Evolutionary conservation across 2,113 vertebrate genomes (phyloP), one percentile per base, ranked within the genome.

Genomic region (Mirounga angustirostris): DNA sequence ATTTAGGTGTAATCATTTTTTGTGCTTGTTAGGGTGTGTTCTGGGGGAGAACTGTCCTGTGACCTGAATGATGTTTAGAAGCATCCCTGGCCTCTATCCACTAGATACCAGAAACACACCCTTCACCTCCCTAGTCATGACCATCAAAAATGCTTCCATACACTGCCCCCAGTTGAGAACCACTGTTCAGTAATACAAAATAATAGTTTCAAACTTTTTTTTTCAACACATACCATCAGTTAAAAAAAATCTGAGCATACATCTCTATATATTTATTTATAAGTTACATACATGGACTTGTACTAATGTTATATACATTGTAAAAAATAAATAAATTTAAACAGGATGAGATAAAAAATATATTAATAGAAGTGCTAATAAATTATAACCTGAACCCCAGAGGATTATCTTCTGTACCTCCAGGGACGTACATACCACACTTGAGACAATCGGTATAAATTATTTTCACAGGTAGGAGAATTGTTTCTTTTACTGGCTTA

Each of bases 271-370:
- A 86, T 81, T 30, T 74, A 84, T 52, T 90, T 81, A 81, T 43
- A 90, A 94, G 54, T 69, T 73, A 85, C 26, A 89, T 73, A 63
- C 19, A 50, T 26, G 21, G 14, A 71, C 24, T 4, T 76, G 3
- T 50, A 76, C 24, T 69, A 84, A 95, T 33, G 24, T 56, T 71
- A 95, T 8, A 24, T n/a, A 85, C 15, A 88, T 1, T 54, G 33
- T 67, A 95, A 91, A 83, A 73, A 16, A 84, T 1, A 95, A 61
- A 67, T 76, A 92, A 67, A 73, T 91, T 84, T 93, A 86, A 96
- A 65, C 43, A 90, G 36, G 94, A 52, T 50, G 36, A 92, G 52
- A 89, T 63, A n/a, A 91, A 16, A 76, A 65, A 78, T 6, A 28
- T n/a, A 78, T 65, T 28, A 74, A 83, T 14, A 71, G n/a, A 88